Evolutionary conservation across 30 jellyfish, hydroid and myxozoan genomes (phyloP).

Genomic region (Hydractinia symbiolongicarpus): DNA sequence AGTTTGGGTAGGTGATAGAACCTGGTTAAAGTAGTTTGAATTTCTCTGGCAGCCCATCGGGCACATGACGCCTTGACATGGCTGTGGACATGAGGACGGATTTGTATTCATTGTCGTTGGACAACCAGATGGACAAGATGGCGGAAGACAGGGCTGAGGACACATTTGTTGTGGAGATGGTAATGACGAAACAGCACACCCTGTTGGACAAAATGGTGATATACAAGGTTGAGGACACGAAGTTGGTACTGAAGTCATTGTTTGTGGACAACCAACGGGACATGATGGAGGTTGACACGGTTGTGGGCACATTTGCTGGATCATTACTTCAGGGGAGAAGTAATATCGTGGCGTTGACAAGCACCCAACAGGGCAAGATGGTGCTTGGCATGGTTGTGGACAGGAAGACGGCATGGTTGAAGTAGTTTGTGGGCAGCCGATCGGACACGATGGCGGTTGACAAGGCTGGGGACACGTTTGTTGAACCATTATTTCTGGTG

Average conservation of each 20-base stretch:
- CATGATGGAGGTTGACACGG: slow-evolving; percentile 33
- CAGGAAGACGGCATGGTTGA: slow-evolving; percentile 6
- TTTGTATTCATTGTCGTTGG: not conserved
- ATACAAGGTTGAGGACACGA: slow-evolving; percentile 37
- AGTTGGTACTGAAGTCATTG: slow-evolving; percentile 9
- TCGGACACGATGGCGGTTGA: slow-evolving; percentile 29
- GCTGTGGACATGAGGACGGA: slow-evolving; percentile 28
- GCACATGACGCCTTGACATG: slow-evolving; percentile 35
- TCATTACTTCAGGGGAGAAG: slow-evolving; percentile 21
- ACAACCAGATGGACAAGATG: slow-evolving; percentile 33
- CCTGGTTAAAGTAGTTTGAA: slow-evolving; percentile 1
- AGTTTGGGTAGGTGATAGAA: slow-evolving; percentile 54
- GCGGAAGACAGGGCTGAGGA: slow-evolving; percentile 35
- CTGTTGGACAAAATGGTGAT: slow-evolving; percentile 38
- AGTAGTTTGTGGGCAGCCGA: slow-evolving; percentile 25
- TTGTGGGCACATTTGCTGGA: slow-evolving; percentile 39
- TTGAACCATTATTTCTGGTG: slow-evolving; percentile 20
- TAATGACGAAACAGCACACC: slow-evolving; percentile 29
- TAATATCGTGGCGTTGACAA: slow-evolving; percentile 13
- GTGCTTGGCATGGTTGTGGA: slow-evolving; percentile 48
- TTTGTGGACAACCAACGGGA: slow-evolving; percentile 37
- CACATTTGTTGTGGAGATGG: slow-evolving; percentile 32
- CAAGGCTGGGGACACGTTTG: slow-evolving; percentile 40
- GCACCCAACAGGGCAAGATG: slow-evolving; percentile 37
- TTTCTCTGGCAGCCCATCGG: slow-evolving; percentile 24